Base-by-base conservation (phyloP, 2,113 vertebrate species). In the Felis chaus region DNA sequence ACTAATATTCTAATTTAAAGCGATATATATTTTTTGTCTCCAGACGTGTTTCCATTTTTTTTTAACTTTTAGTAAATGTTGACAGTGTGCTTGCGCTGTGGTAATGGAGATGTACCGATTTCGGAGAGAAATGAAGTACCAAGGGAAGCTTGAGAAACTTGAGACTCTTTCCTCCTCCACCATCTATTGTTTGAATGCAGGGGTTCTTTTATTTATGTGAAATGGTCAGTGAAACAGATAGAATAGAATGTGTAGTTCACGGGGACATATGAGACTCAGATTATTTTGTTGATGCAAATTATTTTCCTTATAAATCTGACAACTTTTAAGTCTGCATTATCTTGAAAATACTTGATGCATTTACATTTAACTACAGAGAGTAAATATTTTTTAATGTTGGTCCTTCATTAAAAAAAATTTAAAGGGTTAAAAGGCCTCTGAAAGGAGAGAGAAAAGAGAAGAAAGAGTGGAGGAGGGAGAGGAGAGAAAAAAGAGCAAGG, bases 221-320 rank as follows among this genome's bases (percentile, higher is more conserved):
- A 91, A 57, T n/a, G 23, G 7, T 41, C 61, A 55, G 11, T 76
- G 68, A 94, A 80, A 85, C 10, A 84, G 36, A 66, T 31, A 5
- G 29, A 45, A 80, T 55, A 71, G 33, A 68, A 45, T 57, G 63
- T 12, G n/a, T 19, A n/a, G n/a, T 76, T 85, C 61, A 63, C 21
- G 41, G 27, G 21, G 45, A 83, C 6, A n/a, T 55, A 76, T 33
- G 5, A 29, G 5, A 74, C 8, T 69, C 69, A 33, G 55, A 31
- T 55, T 78, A 92, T 74, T 86, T 76, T 87, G 45, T 69, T 86
- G 92, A 15, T 73, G 7, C 1, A 97, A 92, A 71, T 76, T 76
- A 79, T 69, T 48, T 94, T 63, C 48, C 39, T 57, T 18, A 83
- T 48, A 76, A 50, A 84, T 50, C 5, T 23, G 3, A 41, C 36